A percentile compares a stretch with the other conserved stretches of the same genome.
Conservation (phyloP, 2,113 vertebrate genomes). For the Charina bottae region DNA sequence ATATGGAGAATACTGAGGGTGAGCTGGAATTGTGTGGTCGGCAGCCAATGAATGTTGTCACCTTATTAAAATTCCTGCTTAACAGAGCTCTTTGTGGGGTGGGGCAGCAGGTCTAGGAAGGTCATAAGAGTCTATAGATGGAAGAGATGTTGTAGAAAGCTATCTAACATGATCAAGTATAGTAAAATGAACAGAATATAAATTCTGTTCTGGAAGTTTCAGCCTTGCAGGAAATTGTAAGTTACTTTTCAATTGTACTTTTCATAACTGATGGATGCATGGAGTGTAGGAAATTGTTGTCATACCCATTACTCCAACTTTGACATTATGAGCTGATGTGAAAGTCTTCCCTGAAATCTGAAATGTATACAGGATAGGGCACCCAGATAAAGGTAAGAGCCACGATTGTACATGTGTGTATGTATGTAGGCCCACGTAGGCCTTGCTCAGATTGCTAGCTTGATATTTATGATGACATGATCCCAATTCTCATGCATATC, state of each 20-base stretch:
- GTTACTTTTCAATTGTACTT: neutral
- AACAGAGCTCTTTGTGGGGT: no score
- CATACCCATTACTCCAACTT: neutral
- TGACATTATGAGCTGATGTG: neutral
- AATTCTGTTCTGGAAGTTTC: neutral
- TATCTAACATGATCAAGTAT: neutral
- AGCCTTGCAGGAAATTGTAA: neutral
- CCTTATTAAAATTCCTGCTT: neutral
- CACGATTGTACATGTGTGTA: no score
- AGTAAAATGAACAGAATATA: neutral
- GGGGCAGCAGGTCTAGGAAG: neutral
- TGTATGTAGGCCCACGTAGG: neutral
- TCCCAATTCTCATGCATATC: neutral
- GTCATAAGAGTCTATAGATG: neutral
- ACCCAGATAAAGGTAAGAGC: neutral
- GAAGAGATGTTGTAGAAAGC: neutral
- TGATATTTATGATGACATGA: neutral
- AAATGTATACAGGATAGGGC: neutral
- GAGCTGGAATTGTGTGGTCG: neutral
- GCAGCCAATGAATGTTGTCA: neutral
- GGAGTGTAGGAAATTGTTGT: neutral
- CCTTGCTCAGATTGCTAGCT: neutral
- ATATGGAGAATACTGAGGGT: neutral
- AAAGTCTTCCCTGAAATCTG: neutral
- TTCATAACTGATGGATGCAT: no score